These are phyloP conservation scores for Bombyx mori DNA, from an alignment of 1,140 invertebrate genomes.

Conservation along the genomic window DNA sequence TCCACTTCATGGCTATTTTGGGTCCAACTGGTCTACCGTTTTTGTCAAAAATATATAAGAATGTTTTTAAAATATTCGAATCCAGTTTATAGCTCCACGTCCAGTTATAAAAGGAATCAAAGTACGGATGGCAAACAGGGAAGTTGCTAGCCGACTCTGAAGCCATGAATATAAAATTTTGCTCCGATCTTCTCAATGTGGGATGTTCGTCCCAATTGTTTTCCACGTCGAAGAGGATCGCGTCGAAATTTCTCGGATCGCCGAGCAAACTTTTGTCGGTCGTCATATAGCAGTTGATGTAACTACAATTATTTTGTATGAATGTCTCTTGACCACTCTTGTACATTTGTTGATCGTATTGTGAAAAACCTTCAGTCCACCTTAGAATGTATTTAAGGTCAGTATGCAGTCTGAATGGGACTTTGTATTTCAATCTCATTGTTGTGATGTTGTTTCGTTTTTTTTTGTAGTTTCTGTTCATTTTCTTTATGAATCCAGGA, in stretches of 20 bases:
- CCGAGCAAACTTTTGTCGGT: constrained; percentile 27
- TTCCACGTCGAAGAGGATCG: constrained; percentile 46
- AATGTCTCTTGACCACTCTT: constrained; percentile 34
- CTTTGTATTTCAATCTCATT: constrained; percentile 11
- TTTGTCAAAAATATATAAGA: constrained; percentile 30
- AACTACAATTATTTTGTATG: constrained; percentile 31
- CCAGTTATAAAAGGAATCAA: constrained; percentile 39
- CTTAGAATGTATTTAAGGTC: constrained; percentile 47
- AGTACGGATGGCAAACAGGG: constrained; percentile 29
- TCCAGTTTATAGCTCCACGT: constrained; percentile 47
- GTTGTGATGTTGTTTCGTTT: constrained; percentile 2
- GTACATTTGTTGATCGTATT: constrained; percentile 17
- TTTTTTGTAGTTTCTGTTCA: constrained; percentile 6
- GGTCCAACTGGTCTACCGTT: constrained; percentile 34
- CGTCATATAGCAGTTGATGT: constrained; percentile 40
- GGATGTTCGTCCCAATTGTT: constrained; percentile 36
- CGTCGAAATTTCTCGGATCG: constrained; percentile 39
- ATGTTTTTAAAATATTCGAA: constrained; percentile 33
- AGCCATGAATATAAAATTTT: constrained; percentile 41
- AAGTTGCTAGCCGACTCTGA: constrained; percentile 29
- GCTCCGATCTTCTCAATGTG: constrained; percentile 22
- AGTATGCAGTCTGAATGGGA: constrained; percentile 25
- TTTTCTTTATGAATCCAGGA: constrained; percentile 8
- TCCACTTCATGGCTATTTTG: constrained; percentile 40
- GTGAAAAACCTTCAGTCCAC: constrained; percentile 29